Base-by-base conservation (phyloP, 2,797 vertebrate species). In the Sternotherus odoratus region DNA sequence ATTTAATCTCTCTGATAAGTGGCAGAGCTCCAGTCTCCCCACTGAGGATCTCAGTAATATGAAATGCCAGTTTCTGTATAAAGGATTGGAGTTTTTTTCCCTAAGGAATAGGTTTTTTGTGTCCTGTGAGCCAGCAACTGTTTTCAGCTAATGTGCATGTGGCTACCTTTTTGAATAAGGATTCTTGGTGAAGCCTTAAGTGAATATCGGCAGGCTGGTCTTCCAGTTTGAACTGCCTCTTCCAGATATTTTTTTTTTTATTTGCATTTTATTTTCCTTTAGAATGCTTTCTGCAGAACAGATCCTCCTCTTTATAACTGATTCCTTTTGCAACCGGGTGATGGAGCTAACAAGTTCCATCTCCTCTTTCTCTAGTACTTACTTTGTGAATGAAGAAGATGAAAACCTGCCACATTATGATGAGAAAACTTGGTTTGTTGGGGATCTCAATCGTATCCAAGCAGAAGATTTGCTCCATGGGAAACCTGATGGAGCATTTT, bases 381-480 rank as follows among this genome's bases (percentile, higher is more conserved):
- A 98, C 97, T 99, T 98, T 95, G 98, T 99, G 90, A 99, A 96
- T 39, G 99, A 99, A 96, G 99, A 99, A 91, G 99, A 99, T 30
- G 99, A 99, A 97, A 99, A 98, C 94, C 92, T 99, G 94, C 99
- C 99, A 50, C 99, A 99, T 97, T 98, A 98, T 6, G 99, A 99
- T 49, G 99, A 99, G 98, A 99, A 99, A 97, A 99, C 98, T 95
- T 99, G 99, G 99, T 99, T 99, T 94, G 99, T 99, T 9, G 99
- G 99, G 2, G 98, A 99, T 95, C 96, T 99, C 97, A 99, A 99
- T 97, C 98, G 99, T 94, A 98, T 98, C 56, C 98, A 99, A 97
- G 98, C 99, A 1, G 99, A 99, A 97, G 99, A 99, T 79, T 98
- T 99, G 95, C 99, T 99, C 50, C 97, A 97, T 53, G 99, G 99